Base-by-base conservation (phyloP, 2,797 vertebrate species). In the Halcyon badia region DNA sequence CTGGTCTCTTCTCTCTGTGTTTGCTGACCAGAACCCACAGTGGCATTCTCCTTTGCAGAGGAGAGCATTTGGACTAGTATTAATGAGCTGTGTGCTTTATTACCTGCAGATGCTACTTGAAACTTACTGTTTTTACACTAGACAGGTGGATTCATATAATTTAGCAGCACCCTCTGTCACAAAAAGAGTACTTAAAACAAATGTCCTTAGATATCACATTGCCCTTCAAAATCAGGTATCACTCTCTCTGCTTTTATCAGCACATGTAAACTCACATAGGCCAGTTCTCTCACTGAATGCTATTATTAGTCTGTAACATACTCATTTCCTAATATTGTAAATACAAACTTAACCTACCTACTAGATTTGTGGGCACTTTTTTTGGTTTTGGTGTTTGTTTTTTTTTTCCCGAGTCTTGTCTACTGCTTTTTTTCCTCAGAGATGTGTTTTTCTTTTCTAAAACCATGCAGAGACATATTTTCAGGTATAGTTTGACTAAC, bases 401-500 rank as follows among this genome's bases (percentile, higher is more conserved):
- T 91, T 87, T 75, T 95, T 39, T 24, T 21, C 6, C 39, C 21
- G 37, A 88, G 18, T 79, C 51, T 83, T 41, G 8, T 56, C 58
- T 89, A 6, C 28, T 46, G 20, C 6, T 5, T 70, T 80, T 92
- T 81, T 70, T 28, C 11, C 41, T 42, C 42, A 35, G 31, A 48
- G n/a, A 8, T 62, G 24, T 25, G 70, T 92, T 90, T 80, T 80
- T 16, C 7, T 52, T 78, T 90, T 77, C 46, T 69, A 71, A 78
- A 92, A 54, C 11, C 13, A 35, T 19, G 11, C 10, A 28, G 78
- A 93, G n/a, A 46, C 7, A 1, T 92, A 62, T 65, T 89, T 91
- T 83, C 56, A 77, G 90, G 84, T 80, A 57, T 54, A 44, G 33
- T 91, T 87, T 71, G 72, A 68, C 62, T 83, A 94, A 85, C n/a